Conservation (phyloP, 2,888 invertebrate species). For the Cryptus armator region DNA sequence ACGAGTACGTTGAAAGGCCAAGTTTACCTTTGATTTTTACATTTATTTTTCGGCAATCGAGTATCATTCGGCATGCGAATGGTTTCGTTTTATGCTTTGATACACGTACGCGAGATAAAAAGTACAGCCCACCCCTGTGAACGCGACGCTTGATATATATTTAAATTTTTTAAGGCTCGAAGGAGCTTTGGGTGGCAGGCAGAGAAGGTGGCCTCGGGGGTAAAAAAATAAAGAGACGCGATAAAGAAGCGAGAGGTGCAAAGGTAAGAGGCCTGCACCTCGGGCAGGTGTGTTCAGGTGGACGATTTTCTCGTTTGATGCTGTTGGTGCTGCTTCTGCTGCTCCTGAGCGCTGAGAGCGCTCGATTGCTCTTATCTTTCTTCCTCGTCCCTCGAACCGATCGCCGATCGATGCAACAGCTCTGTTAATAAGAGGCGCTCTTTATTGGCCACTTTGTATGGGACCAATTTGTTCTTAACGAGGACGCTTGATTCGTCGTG, state of each 20-base stretch:
- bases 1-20: no score
- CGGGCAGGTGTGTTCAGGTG: slow-evolving; percentile 54
- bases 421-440: slow-evolving; percentile 77
- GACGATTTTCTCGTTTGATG: slow-evolving; percentile 44
- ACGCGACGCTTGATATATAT: slow-evolving; percentile 9
- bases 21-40: no score
- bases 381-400: slow-evolving; percentile 30
- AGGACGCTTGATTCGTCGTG: slow-evolving; percentile 70
- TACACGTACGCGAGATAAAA: not conserved
- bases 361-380: slow-evolving; percentile 57
- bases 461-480: slow-evolving; percentile 79
- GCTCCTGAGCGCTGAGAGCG: slow-evolving; percentile 22
- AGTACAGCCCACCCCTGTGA: slow-evolving; percentile 15
- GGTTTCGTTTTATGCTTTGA: no score
- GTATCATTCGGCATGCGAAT: no score
- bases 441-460: slow-evolving; percentile 77
- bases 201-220: slow-evolving; percentile 25
- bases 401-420: slow-evolving; percentile 59
- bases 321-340: slow-evolving; percentile 17
- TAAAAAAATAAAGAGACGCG: slow-evolving; percentile 8
- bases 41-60: no score
- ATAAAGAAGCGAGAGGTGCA: slow-evolving; percentile 35
- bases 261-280: slow-evolving; percentile 16
- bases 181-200: slow-evolving; percentile 34
- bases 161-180: slow-evolving; percentile 19